phyloP scores from a whole-genome alignment of 2,113 vertebrate species.

The Grus americana region DNA sequence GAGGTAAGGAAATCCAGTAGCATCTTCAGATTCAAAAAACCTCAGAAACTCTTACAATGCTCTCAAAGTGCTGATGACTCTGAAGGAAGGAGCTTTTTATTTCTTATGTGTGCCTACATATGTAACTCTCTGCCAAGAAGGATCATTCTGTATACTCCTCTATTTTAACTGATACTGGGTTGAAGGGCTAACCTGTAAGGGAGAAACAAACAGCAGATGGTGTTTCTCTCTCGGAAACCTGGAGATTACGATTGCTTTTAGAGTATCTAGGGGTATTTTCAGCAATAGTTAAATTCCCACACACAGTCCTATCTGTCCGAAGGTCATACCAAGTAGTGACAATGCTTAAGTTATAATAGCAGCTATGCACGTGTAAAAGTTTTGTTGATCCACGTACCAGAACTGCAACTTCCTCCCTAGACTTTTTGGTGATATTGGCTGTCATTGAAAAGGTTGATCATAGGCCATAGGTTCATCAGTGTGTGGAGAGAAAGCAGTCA shows the following conservation, averaged over 20 bases:
- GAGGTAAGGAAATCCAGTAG: background rate
- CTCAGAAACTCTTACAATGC: background rate
- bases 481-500: background rate
- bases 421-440: background rate
- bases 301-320: background rate
- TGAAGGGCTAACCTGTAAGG: background rate
- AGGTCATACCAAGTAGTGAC: background rate
- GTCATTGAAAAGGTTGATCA: background rate
- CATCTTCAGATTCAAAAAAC: background rate
- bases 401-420: background rate
- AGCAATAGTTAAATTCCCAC: background rate
- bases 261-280: background rate
- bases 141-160: background rate
- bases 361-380: background rate
- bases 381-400: background rate
- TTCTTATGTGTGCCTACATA: background rate
- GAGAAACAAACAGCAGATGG: background rate
- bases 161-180: background rate
- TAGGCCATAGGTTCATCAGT: background rate
- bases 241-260: background rate
- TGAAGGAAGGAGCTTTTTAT: background rate
- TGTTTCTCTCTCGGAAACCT: background rate
- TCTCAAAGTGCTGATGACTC: background rate
- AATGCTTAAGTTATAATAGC: background rate
- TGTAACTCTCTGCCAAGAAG: background rate